Conservation (phyloP, 2,113 vertebrate genomes). For the Gymnogyps californianus region DNA sequence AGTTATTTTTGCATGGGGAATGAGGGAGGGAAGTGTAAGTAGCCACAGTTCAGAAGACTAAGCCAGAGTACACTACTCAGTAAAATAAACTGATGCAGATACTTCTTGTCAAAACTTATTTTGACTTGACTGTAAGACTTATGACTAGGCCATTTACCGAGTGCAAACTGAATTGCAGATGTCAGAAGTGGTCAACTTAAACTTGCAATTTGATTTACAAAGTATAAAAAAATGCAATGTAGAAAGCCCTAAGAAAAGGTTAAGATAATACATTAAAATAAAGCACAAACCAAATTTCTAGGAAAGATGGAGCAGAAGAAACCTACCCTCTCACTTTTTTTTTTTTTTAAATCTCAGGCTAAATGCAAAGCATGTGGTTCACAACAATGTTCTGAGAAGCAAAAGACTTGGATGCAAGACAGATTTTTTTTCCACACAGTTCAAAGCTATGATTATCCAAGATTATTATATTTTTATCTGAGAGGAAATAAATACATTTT, state of each 20-base stretch:
- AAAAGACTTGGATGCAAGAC: neutral
- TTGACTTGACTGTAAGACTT: too few relatives aligned
- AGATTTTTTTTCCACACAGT: neutral
- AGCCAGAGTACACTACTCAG: neutral
- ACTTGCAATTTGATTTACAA: neutral
- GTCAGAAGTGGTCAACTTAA: neutral
- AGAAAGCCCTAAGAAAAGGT: neutral
- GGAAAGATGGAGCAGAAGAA: neutral
- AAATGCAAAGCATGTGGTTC: neutral
- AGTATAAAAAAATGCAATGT: neutral
- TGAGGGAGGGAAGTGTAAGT: neutral
- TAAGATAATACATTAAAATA: neutral
- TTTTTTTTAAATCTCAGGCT: neutral
- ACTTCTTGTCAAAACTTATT: neutral
- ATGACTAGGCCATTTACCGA: fast-evolving
- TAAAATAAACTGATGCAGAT: neutral
- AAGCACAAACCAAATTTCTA: neutral
- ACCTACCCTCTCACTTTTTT: too few relatives aligned
- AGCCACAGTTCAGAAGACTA: neutral
- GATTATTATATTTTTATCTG: neutral
- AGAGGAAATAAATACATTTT: neutral
- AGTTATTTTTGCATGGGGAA: neutral
- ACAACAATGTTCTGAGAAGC: fast-evolving
- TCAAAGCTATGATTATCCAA: neutral
- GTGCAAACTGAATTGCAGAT: neutral